Conservation (phyloP, 1,140 invertebrate species). For the Drosophila sucinea region DNA sequence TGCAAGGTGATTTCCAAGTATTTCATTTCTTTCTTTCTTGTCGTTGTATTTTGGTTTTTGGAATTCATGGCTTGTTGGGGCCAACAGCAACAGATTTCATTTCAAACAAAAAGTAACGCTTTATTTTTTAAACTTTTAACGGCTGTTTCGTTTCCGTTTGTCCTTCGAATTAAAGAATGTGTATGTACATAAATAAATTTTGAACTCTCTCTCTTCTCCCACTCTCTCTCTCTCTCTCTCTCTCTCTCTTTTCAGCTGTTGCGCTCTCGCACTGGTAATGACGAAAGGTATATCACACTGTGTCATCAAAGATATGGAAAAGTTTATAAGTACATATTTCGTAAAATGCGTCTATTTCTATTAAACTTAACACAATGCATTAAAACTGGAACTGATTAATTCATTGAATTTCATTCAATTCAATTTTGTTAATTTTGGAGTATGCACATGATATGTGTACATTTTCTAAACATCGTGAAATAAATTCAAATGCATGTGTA, state of each 20-base stretch:
- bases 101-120: slow-evolving; percentile 39
- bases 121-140: slow-evolving; percentile 44
- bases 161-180: slow-evolving; percentile 31
- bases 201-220: slow-evolving; percentile 5
- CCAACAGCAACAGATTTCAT: slow-evolving; percentile 5
- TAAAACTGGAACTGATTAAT: too few species aligned
- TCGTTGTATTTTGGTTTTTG: slow-evolving; percentile 16
- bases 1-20: slow-evolving; percentile 78
- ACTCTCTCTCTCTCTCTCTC: slow-evolving; percentile 8
- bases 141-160: slow-evolving; percentile 44
- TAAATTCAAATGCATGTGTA: not conserved
- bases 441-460: not conserved
- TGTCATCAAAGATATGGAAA: not conserved
- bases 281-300: slow-evolving; percentile 4
- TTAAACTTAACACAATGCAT: too few species aligned
- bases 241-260: slow-evolving; percentile 4
- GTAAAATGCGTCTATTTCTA: not conserved
- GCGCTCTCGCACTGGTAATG: slow-evolving; percentile 5
- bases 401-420: too few species aligned
- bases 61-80: slow-evolving; percentile 28
- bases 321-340: not conserved
- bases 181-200: slow-evolving; percentile 12
- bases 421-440: too few species aligned
- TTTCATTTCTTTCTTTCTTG: slow-evolving; percentile 23
- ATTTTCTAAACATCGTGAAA: not conserved